These are phyloP conservation scores for Chrysochloris asiatica DNA, from an alignment of 2,113 vertebrate species.

Conservation along the genomic window DNA sequence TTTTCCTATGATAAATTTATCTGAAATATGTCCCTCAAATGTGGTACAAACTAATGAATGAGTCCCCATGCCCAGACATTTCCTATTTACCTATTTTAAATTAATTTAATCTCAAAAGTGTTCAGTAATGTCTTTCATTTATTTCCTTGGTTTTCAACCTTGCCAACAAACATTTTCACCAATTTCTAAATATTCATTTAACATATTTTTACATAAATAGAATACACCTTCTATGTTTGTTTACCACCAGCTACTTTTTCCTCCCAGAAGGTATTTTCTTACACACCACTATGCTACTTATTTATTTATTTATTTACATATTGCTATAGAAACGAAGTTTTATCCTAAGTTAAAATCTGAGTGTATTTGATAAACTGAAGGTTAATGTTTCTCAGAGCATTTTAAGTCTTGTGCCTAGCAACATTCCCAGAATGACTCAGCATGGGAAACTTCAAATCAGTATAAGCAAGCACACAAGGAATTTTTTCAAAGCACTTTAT, in stretches of 20 bases:
- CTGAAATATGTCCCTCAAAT: background rate
- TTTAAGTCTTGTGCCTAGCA: background rate
- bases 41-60: background rate
- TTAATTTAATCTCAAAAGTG: background rate
- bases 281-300: background rate
- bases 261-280: background rate
- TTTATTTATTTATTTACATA: background rate
- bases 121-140: background rate
- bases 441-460: conserved; percentile 43
- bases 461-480: background rate
- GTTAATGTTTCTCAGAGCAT: conserved; percentile 42
- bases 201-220: background rate
- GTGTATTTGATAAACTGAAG: background rate
- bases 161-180: background rate
- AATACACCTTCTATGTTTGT: too few species aligned
- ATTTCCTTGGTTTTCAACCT: background rate
- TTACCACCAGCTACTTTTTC: too few species aligned
- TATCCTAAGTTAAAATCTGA: background rate
- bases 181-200: background rate
- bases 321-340: background rate
- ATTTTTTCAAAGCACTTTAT: background rate
- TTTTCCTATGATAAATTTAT: background rate
- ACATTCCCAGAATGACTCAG: conserved; percentile 53
- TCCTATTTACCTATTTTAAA: conserved; percentile 15
- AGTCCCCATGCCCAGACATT: background rate